Percentiles rank a stretch among this genome's conserved stretches.
Evolutionary conservation across 2,113 vertebrate genomes (phyloP).

Genomic region (Climacteris rufus): DNA sequence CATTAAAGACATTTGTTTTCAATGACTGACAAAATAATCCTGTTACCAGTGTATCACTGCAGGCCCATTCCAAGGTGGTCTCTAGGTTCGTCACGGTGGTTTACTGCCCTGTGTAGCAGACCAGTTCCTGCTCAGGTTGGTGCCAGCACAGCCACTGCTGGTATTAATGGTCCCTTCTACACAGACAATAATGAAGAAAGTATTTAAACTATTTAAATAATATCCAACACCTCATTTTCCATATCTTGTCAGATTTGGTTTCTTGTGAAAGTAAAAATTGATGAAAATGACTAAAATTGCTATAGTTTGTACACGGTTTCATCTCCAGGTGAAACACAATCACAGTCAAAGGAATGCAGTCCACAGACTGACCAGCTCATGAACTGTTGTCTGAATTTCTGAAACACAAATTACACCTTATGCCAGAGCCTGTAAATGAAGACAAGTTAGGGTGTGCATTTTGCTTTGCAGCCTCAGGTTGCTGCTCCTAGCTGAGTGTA

Average conservation of each 20-base stretch:
- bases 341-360: background rate
- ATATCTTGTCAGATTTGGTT: background rate
- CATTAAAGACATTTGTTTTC: background rate
- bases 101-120: slow-evolving; percentile 80
- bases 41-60: background rate
- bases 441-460: background rate
- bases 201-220: background rate
- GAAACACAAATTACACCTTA: background rate
- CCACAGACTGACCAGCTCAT: background rate
- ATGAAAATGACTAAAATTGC: background rate
- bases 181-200: slow-evolving; percentile 72
- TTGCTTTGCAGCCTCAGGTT: background rate
- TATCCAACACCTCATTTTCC: background rate
- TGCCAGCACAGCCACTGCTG: slow-evolving; percentile 67
- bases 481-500: background rate
- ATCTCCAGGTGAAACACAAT: background rate
- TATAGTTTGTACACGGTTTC: background rate
- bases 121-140: slow-evolving; percentile 84
- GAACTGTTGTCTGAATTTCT: background rate
- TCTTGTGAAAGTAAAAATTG: background rate
- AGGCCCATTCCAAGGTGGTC: background rate
- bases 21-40: background rate
- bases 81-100: no score
- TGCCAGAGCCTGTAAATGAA: background rate
- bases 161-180: slow-evolving; percentile 79